These are phyloP conservation scores for Entomobrya multifasciata DNA, from an alignment of 2,888 invertebrate species.

Conservation along the genomic window DNA sequence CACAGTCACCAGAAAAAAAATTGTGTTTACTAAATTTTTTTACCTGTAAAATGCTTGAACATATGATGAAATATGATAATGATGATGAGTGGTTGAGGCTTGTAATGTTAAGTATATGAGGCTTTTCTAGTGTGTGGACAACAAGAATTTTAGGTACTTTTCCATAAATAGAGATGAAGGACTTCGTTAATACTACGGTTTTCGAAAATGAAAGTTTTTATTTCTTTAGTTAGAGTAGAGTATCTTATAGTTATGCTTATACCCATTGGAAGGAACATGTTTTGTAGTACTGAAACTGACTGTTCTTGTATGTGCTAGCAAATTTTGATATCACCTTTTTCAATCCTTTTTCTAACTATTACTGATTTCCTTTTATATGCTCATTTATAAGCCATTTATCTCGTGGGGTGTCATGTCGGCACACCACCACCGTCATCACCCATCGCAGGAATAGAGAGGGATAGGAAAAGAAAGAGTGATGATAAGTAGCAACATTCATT, in stretches of 20 bases:
- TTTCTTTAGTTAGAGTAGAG: slow-evolving; percentile 23
- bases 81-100: too few relatives aligned
- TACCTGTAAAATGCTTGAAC: too few relatives aligned
- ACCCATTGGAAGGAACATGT: neutral
- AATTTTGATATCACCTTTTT: slow-evolving; percentile 48
- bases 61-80: too few relatives aligned
- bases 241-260: neutral
- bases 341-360: slow-evolving; percentile 29
- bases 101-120: too few relatives aligned
- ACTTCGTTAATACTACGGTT: too few relatives aligned
- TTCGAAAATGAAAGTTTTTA: slow-evolving; percentile 49
- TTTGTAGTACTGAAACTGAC: slow-evolving; percentile 17
- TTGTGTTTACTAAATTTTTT: too few relatives aligned
- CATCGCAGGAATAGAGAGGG: slow-evolving; percentile 30
- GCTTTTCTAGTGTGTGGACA: too few relatives aligned
- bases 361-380: slow-evolving; percentile 42
- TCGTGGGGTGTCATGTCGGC: slow-evolving; percentile 65
- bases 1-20: too few relatives aligned
- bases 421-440: slow-evolving; percentile 7
- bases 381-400: slow-evolving; percentile 69
- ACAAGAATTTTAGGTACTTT: too few relatives aligned
- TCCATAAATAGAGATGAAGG: too few relatives aligned
- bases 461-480: neutral
- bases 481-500: slow-evolving; percentile 44
- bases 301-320: slow-evolving; percentile 27